These are phyloP conservation scores for Chrysocyon brachyurus DNA, from an alignment of 2,797 vertebrate species.

Conservation along the genomic window DNA sequence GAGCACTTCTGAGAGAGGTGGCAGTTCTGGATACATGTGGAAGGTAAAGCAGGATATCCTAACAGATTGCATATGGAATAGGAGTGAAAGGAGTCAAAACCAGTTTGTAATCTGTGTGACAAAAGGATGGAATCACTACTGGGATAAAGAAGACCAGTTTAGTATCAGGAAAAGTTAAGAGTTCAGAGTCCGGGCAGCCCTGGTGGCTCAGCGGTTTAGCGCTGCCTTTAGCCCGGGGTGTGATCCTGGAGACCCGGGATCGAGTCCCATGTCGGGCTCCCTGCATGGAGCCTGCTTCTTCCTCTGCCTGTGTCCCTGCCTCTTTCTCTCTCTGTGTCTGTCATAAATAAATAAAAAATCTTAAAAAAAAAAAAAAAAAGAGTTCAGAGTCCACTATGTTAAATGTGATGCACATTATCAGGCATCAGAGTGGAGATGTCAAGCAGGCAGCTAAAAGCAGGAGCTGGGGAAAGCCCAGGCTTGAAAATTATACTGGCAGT, in stretches of 20 bases:
- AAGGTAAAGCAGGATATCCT: background rate
- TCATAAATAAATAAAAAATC: too few relatives aligned
- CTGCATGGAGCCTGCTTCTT: too few relatives aligned
- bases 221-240: too few relatives aligned
- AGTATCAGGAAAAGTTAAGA: background rate
- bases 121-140: background rate
- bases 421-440: background rate
- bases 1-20: background rate
- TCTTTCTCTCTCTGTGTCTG: too few relatives aligned
- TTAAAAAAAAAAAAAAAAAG: too few relatives aligned
- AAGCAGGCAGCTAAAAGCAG: background rate
- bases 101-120: background rate
- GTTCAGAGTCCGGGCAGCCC: background rate
- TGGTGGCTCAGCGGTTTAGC: too few relatives aligned
- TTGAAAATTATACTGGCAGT: background rate
- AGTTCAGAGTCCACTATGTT: background rate
- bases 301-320: too few relatives aligned
- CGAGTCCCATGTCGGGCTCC: too few relatives aligned
- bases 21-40: background rate
- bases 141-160: background rate
- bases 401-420: background rate
- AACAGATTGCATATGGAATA: background rate
- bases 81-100: background rate
- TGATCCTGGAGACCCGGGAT: too few relatives aligned
- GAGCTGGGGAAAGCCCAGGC: background rate